phyloP scores from a whole-genome alignment of 2,113 vertebrate species.

The Pseudorhombus dupliciocellatus region DNA sequence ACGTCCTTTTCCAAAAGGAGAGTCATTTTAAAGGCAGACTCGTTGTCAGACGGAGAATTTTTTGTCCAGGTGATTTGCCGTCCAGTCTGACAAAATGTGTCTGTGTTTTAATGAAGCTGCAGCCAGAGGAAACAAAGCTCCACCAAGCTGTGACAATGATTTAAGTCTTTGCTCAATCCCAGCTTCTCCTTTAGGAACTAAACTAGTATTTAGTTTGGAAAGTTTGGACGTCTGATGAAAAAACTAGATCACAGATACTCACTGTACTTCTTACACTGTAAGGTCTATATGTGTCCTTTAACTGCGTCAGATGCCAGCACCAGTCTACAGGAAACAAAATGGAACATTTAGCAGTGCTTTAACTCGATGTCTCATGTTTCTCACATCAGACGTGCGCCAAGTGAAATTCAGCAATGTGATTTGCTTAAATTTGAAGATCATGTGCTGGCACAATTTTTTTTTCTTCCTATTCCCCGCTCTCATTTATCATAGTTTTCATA shows the following conservation, averaged over 20 bases:
- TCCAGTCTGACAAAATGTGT: too few relatives aligned
- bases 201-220: not conserved
- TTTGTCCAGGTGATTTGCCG: too few relatives aligned
- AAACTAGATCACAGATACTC: not conserved
- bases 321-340: not conserved
- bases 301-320: not conserved
- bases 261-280: conserved; percentile 5
- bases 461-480: not conserved
- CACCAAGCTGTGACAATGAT: too few relatives aligned
- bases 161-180: conserved; percentile 38
- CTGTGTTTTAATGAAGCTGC: too few relatives aligned
- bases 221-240: conserved; percentile 28
- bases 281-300: conserved; percentile 7
- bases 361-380: conserved; percentile 3
- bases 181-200: conserved; percentile 30
- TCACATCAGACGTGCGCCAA: conserved; percentile 5
- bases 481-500: conserved; percentile 50
- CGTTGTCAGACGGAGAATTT: too few relatives aligned
- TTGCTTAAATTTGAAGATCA: conserved; percentile 32
- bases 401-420: not conserved
- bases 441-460: conserved; percentile 30
- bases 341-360: not conserved
- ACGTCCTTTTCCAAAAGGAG: too few relatives aligned
- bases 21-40: too few relatives aligned
- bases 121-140: too few relatives aligned